phyloP scores from a whole-genome alignment of 2,888 invertebrate genomes.

The Drosophila aldrichi region DNA sequence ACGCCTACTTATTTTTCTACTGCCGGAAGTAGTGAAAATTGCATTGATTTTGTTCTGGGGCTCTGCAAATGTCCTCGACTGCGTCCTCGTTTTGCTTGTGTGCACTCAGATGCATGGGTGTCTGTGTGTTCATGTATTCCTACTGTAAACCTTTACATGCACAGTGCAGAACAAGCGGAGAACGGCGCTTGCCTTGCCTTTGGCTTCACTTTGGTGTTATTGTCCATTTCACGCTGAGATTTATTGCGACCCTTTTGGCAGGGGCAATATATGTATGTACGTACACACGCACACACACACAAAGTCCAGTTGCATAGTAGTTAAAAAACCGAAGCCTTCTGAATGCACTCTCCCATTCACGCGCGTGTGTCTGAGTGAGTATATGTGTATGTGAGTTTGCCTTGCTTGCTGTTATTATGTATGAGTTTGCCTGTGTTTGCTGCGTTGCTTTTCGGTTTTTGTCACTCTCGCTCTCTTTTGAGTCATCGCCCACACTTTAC shows the following conservation, averaged over 20 bases:
- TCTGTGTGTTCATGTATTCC: constrained; percentile 34
- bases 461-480: constrained; percentile 77
- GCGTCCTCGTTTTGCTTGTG: constrained; percentile 61
- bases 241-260: constrained; percentile 56
- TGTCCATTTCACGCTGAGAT: constrained; percentile 64
- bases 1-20: constrained; percentile 3
- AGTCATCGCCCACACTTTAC: constrained; percentile 56
- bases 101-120: not conserved
- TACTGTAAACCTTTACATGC: constrained; percentile 62
- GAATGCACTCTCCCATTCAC: constrained; percentile 31
- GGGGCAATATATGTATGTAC: not conserved
- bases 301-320: constrained; percentile 19
- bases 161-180: constrained; percentile 23
- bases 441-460: constrained; percentile 46
- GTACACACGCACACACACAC: not conserved
- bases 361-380: constrained; percentile 11
- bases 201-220: constrained; percentile 39
- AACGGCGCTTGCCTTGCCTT: constrained; percentile 31
- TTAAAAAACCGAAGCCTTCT: constrained; percentile 38
- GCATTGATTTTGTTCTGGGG: constrained; percentile 74
- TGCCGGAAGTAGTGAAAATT: constrained; percentile 77
- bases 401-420: constrained; percentile 14
- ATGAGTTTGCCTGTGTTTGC: constrained; percentile 19
- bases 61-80: constrained; percentile 65
- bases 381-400: constrained; percentile 15